Evolutionary conservation across 2,797 vertebrate species (phyloP), one percentile per base, ranked within the genome.

Genomic region (Semotilus atromaculatus): DNA sequence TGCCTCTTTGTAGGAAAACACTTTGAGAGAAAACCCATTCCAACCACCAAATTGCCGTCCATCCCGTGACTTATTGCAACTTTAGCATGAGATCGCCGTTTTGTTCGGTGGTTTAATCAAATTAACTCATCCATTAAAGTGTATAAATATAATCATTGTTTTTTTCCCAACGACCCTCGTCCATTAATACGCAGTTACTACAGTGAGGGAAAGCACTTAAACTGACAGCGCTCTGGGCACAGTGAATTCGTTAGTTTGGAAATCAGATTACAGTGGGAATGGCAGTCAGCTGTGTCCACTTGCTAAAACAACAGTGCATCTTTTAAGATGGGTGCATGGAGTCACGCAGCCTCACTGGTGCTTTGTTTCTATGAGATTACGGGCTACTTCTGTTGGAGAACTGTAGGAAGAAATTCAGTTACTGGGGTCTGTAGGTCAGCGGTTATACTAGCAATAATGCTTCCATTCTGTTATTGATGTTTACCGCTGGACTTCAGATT

Each of bases 241-340:
- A 80, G 89, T 82, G 68, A 87, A 89, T 86, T 88, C 66, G 85
- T 88, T 88, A 88, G 74, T 89, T 90, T 85, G 88, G 60, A 88
- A 90, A 90, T 90, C 67, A 19, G 83, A 90, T 90, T 91, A 90
- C 74, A 86, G 83, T 64, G 70, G 68, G 73, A 87, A 81, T 43
- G 67, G 70, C 80, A 81, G 90, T 85, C 82, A 86, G 74, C 81
- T 83, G 83, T 72, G 87, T 88, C 71, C 81, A 75, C 77, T 89
- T 83, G 84, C 79, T 80, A 66, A 87, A 86, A 85, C 72, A 78
- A 88, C 78, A 89, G 84, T 83, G 85, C 79, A 60, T 87, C 81
- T 89, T 88, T 86, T 87, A 75, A 83, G 79, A 79, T 73, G 87
- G 79, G 85, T 76, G 75, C 75, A 58, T 75, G 87, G 83, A 89